These are phyloP conservation scores for Syritta pipiens DNA, from an alignment of 2,888 invertebrate genomes.

Conservation along the genomic window DNA sequence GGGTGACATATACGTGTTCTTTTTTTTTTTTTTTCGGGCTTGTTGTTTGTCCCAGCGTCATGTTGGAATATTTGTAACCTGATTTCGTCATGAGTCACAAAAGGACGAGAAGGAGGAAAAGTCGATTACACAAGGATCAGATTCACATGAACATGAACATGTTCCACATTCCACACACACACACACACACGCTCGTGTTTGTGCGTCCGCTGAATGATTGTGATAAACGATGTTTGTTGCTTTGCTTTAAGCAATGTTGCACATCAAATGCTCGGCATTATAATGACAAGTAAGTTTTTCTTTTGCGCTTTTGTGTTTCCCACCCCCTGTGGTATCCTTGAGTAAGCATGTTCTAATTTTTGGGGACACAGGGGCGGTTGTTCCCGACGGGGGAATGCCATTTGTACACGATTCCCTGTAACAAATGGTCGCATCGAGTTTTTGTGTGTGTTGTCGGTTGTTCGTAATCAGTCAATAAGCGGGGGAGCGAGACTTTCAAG, in stretches of 20 bases:
- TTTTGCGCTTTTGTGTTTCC: neutral
- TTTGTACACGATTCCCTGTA: conserved; percentile 47
- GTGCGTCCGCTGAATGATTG: conserved; percentile 38
- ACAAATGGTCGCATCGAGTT: conserved; percentile 35
- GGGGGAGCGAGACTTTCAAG: conserved; percentile 42
- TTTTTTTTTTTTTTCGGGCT: conserved; percentile 13
- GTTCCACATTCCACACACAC: conserved; percentile 33
- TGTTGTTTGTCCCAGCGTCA: conserved; percentile 6
- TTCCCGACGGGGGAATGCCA: neutral
- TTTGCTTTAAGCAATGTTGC: conserved; percentile 61
- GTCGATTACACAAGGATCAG: conserved; percentile 53
- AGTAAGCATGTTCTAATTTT: conserved; percentile 47
- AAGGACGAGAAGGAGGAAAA: conserved; percentile 55
- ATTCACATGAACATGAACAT: conserved; percentile 29
- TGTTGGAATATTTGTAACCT: conserved; percentile 66
- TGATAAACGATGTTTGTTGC: conserved; percentile 61
- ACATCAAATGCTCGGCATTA: conserved; percentile 55
- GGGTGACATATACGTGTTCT: conserved; percentile 8
- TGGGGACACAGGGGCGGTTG: conserved; percentile 8
- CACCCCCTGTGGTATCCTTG: neutral
- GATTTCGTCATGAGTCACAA: conserved; percentile 46
- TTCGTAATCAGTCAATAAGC: conserved; percentile 56
- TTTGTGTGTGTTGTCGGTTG: conserved; percentile 16
- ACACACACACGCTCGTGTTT: conserved; percentile 9
- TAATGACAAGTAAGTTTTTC: conserved; percentile 40